Evolutionary conservation across 2,797 vertebrate genomes (phyloP).

Genomic region (Peromyscus nudipes): DNA sequence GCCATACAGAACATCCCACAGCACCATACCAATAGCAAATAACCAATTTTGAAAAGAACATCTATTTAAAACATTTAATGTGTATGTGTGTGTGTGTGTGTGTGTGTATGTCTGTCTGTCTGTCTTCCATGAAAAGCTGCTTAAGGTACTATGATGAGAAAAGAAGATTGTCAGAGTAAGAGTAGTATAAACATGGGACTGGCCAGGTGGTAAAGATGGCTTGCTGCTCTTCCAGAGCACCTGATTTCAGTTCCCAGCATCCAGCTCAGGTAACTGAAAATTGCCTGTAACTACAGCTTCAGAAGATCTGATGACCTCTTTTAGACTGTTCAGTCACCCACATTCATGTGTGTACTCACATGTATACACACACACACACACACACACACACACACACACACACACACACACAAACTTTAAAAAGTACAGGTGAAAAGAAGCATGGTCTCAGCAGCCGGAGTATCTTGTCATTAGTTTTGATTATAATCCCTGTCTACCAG

Average conservation of each 20-base stretch:
- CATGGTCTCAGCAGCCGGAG: neutral
- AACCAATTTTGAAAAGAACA: constrained; percentile 8
- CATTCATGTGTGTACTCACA: too few species aligned
- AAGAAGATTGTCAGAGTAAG: neutral
- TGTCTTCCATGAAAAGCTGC: neutral
- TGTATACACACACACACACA: neutral
- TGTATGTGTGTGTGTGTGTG: too few species aligned
- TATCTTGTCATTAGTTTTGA: neutral
- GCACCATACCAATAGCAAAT: neutral
- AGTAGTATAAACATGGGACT: neutral
- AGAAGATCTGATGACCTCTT: too few species aligned
- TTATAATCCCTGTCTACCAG: neutral
- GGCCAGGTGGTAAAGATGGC: neutral
- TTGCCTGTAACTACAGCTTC: neutral
- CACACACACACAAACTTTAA: neutral
- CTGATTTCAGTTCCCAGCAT: neutral
- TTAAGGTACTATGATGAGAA: neutral
- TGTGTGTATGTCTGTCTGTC: too few species aligned
- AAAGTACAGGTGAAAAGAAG: neutral
- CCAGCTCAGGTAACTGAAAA: neutral
- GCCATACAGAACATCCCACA: too few species aligned
- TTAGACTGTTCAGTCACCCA: too few species aligned
- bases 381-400: neutral
- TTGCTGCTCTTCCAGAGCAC: neutral
- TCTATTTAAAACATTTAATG: neutral